These are phyloP conservation scores for Tenthredo scrophulariae DNA, from an alignment of 2,888 invertebrate genomes.

Conservation along the genomic window DNA sequence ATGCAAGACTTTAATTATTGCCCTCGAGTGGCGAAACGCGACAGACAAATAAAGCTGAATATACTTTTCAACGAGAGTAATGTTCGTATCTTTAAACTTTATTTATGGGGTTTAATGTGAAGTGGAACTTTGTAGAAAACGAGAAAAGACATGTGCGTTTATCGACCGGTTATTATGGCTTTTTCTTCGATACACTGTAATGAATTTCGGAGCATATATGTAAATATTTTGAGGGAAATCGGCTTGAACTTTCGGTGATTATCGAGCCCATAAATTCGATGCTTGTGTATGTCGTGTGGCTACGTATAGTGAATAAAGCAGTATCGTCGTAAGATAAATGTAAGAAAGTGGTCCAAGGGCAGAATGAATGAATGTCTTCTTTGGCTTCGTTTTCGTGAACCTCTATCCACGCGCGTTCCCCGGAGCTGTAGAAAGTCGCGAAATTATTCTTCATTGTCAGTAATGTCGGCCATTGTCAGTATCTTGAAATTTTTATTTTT, in stretches of 20 bases:
- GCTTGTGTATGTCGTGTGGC: not conserved
- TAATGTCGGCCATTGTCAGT: slow-evolving; percentile 1
- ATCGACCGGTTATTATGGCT: not conserved
- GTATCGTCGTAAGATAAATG: slow-evolving; percentile 14
- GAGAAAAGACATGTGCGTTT: not conserved
- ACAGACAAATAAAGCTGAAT: not conserved
- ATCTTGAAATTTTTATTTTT: not conserved
- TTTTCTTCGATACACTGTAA: not conserved
- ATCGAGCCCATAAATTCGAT: slow-evolving; percentile 1
- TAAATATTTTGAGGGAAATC: slow-evolving; percentile 24
- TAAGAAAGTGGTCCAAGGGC: slow-evolving; percentile 51
- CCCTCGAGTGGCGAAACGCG: slow-evolving; percentile 44
- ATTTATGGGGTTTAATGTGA: not conserved
- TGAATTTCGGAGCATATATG: not conserved
- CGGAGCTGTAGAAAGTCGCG: slow-evolving; percentile 50
- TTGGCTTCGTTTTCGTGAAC: slow-evolving; percentile 50
- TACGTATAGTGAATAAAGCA: not conserved
- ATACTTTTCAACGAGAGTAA: not conserved
- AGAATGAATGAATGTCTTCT: slow-evolving; percentile 38
- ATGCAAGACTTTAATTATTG: slow-evolving; percentile 47
- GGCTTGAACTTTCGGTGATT: slow-evolving; percentile 32
- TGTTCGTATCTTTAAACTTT: not conserved
- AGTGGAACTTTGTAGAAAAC: not conserved
- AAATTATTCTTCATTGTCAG: slow-evolving; percentile 49
- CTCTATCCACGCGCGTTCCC: slow-evolving; percentile 12